Conservation (phyloP, 2,888 invertebrate species). For the Amiota minor region DNA sequence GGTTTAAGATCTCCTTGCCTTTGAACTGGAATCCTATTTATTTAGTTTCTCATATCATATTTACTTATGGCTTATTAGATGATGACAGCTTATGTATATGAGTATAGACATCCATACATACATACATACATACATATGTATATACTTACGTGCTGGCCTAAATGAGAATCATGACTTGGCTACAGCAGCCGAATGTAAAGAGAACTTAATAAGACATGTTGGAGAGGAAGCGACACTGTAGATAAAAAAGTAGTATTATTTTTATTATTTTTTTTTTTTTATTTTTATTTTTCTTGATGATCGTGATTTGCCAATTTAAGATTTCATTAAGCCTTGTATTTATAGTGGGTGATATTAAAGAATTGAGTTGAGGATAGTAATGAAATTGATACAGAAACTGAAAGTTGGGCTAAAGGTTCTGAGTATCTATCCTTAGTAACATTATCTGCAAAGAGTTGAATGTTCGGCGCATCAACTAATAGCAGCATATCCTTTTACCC, state of each 20-base stretch:
- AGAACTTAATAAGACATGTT: conserved; percentile 93
- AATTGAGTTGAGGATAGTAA: background rate
- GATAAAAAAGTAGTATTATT: conserved; percentile 98
- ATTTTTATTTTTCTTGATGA: conserved; percentile 97
- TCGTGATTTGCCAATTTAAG: conserved; percentile 85
- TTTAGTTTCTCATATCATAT: conserved; percentile 90
- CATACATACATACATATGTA: background rate
- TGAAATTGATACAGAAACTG: conserved; percentile 91
- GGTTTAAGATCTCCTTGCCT: background rate
- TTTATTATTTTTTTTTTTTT: conserved; percentile 97
- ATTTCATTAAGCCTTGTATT: conserved; percentile 94
- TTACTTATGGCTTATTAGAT: conserved; percentile 98
- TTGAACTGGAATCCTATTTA: background rate
- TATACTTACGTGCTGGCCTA: conserved; percentile 88
- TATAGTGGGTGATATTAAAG: conserved; percentile 80
- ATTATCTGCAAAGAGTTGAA: conserved; percentile 94
- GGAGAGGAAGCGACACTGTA: conserved; percentile 96
- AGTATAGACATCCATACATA: background rate
- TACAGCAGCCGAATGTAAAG: conserved; percentile 92
- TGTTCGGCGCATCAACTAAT: conserved; percentile 92
- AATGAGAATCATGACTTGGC: conserved; percentile 94
- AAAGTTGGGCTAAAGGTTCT: conserved; percentile 93
- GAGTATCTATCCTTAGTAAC: conserved; percentile 93
- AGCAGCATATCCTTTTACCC: conserved; percentile 87
- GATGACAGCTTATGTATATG: conserved; percentile 80